Conservation (phyloP, 2,888 invertebrate species). For the Sepioteuthis lessoniana region DNA sequence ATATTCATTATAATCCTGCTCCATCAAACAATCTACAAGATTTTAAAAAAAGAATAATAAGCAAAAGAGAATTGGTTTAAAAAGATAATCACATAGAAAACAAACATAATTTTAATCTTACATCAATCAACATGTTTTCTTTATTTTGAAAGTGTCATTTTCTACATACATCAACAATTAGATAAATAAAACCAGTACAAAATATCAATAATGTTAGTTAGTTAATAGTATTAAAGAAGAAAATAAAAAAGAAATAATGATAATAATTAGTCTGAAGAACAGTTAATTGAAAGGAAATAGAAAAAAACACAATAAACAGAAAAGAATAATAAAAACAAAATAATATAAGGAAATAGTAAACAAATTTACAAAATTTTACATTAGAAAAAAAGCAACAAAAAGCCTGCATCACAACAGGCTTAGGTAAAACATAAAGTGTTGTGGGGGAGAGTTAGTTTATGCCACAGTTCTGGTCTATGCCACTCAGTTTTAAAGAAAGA, state of each 20-base stretch:
- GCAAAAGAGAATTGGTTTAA: neutral
- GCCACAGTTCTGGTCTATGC: slow-evolving; percentile 44
- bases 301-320: neutral
- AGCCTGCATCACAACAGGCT: slow-evolving; percentile 43
- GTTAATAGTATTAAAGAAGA: neutral
- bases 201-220: neutral
- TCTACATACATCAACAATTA: neutral
- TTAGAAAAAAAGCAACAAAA: slow-evolving; percentile 2
- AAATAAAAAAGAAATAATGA: neutral
- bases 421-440: neutral
- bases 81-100: neutral
- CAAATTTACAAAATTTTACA: neutral
- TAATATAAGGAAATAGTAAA: neutral
- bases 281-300: neutral
- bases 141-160: neutral
- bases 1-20: neutral
- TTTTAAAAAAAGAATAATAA: neutral
- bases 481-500: slow-evolving; percentile 2
- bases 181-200: neutral
- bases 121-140: neutral
- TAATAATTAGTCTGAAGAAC: neutral
- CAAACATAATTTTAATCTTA: neutral
- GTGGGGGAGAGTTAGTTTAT: neutral
- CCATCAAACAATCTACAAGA: slow-evolving; percentile 37
- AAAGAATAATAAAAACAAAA: neutral